Evolutionary conservation across 2,797 vertebrate species (phyloP), one percentile per base, ranked within the genome.

Genomic region (Synaphobranchus kaupii): DNA sequence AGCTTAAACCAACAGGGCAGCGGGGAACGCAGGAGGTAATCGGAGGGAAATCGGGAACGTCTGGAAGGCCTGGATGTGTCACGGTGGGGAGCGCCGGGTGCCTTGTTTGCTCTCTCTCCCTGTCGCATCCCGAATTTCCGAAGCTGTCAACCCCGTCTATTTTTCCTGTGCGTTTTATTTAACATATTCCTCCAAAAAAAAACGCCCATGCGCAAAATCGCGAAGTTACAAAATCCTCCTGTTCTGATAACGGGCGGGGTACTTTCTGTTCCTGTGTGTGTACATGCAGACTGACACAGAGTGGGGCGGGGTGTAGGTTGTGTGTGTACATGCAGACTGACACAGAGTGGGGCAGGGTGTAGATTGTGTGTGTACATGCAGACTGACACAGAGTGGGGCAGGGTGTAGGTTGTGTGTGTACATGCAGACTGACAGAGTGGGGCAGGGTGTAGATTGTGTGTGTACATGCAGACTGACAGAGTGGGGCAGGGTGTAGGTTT

Each of bases 11-110:
- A 88, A 76, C 50, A 22, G 84, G 91, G 88, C 90, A 91, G 92
- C 17, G 12, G 89, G 44, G 17, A 82, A 80, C 39, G 73, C 84
- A 34, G 84, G 89, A 93, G 90, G 89, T 93, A 92, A 95, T 93
- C 90, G 44, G 88, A 91, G 86, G 86, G 92, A 94, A 93, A 91
- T 81, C 0, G 84, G 89, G 88, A 93, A 91, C 86, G 25, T 91
- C 90, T 47, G 56, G 86, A 91, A 92, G 94, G 92, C 92, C 93
- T 91, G 90, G 90, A 95, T 93, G 88, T 94, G 94, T 95, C 95
- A 94, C 89, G n/a, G 89, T 48, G 87, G 89, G 48, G 87, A 84
- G 68, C 88, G 90, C 90, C 87, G 47, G 88, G 86, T 88, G 52
- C 88, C 86, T 66, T 66, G 60, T 66, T 66, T 66, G n/a, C 60